Evolutionary conservation across 2,888 invertebrate species (phyloP), one percentile per base, ranked within the genome.

Genomic region (Synergus gifuensis): DNA sequence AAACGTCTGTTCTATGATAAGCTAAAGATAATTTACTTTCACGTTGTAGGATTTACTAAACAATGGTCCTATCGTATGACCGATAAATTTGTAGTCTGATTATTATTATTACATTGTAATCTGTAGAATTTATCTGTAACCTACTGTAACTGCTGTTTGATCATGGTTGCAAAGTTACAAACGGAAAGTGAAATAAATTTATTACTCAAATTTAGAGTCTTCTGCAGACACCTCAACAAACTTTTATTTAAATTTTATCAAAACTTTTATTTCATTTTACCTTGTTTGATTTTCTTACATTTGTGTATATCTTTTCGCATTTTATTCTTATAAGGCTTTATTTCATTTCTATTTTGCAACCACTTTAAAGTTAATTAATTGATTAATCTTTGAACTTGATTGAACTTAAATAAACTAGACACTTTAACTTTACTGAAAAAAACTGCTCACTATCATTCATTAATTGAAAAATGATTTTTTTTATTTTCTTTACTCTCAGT

Each of bases 171-270:
- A 49, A 73, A 73, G 69, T 73, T 73, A 73, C 69, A 54, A 73
- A 73, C 49, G 69, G 69, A 73, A 73, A 73, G 69, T 73, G 69
- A 73, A 73, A 73, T 73, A 73, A 73, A 73, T 73, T 73, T 73
- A 73, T 73, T 73, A 73, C 69, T 73, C 69, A 73, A 73, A 73
- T 73, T 73, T 54, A 28, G 28, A 73, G 49, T 49, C 36, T 73
- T 16, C 69, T 54, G 16, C 54, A 54, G 49, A 1, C 49, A 49
- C 49, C 49, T 49, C 2, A 16, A 49, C 16, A 54, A n/a, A 8
- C n/a, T 54, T 8, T 54, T 16, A 8, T n/a, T n/a, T n/a, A 5
- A 16, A 49, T 54, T n/a, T n/a, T n/a, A 54, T 54, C n/a, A 54
- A n/a, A 16, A n/a, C n/a, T 54, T 54, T 54, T 36, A 36, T 36